Percentiles rank a stretch among this genome's conserved stretches.
phyloP scores from a whole-genome alignment of 2,888 invertebrate species.

The Oxytorus armatus region DNA sequence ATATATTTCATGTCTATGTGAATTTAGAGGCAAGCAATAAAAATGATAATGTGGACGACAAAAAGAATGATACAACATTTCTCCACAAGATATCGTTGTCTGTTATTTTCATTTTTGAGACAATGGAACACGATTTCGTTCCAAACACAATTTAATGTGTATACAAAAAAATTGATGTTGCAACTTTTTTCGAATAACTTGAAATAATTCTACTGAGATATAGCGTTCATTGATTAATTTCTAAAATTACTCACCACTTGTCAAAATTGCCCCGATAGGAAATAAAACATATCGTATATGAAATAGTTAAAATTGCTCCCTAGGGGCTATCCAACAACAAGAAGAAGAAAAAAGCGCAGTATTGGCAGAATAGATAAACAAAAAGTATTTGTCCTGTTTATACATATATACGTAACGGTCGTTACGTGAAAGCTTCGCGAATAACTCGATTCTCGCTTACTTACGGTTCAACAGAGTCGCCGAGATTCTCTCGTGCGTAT shows the following conservation, averaged over 20 bases:
- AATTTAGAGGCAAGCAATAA: too few species aligned
- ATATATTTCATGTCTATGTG: too few species aligned
- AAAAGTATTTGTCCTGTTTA: neutral
- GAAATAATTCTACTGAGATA: too few species aligned
- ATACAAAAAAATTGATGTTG: neutral
- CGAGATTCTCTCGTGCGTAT: constrained; percentile 62
- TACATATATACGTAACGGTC: constrained; percentile 11
- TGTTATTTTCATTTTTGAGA: too few species aligned
- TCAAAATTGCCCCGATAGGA: neutral
- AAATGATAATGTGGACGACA: too few species aligned
- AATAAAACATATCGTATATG: neutral
- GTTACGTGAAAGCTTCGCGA: constrained; percentile 39
- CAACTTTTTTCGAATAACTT: neutral
- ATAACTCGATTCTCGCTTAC: constrained; percentile 57
- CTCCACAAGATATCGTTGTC: too few species aligned
- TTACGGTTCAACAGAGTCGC: constrained; percentile 57
- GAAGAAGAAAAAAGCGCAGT: constrained; percentile 14
- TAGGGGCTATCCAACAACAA: neutral
- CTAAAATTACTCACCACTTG: too few species aligned
- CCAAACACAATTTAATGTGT: too few species aligned
- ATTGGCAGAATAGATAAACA: neutral
- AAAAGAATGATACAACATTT: too few species aligned
- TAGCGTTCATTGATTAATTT: too few species aligned
- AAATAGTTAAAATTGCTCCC: neutral
- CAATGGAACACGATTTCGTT: too few species aligned